These are phyloP conservation scores for Typhlichthys eigenmanni DNA, from an alignment of 2,797 vertebrate species.

Conservation along the genomic window DNA sequence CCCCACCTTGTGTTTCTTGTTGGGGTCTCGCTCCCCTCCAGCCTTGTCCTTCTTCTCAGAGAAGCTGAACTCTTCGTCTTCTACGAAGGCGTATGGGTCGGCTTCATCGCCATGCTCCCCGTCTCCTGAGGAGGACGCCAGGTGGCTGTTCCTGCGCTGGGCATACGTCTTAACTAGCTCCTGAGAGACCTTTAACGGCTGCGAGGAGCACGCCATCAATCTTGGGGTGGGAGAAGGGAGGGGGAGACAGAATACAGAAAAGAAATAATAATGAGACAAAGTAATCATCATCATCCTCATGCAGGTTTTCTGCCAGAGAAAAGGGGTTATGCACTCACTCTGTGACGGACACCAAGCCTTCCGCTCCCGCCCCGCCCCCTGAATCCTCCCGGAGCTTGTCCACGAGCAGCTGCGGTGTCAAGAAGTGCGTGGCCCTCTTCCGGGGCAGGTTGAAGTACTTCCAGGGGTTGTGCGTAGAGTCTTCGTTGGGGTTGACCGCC, in stretches of 20 bases:
- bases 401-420: conserved; percentile 87
- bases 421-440: conserved; percentile 85
- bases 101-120: conserved; percentile 85
- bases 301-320: background rate
- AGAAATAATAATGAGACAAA: conserved; percentile 5
- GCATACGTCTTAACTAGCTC: conserved; percentile 89
- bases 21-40: conserved; percentile 84
- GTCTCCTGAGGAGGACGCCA: conserved; percentile 78
- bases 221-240: conserved; percentile 62
- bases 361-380: conserved; percentile 74
- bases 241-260: background rate
- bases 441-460: conserved; percentile 94
- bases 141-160: conserved; percentile 90
- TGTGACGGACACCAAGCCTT: conserved; percentile 85
- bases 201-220: conserved; percentile 88
- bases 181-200: conserved; percentile 91
- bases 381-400: conserved; percentile 90
- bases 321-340: conserved; percentile 80
- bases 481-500: conserved; percentile 87
- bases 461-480: conserved; percentile 89
- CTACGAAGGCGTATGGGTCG: conserved; percentile 95
- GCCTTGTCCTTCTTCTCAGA: conserved; percentile 92
- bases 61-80: conserved; percentile 94
- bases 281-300: background rate
- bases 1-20: conserved; percentile 91